phyloP scores from a whole-genome alignment of 2,888 invertebrate species.

The Erpobdella octoculata region DNA sequence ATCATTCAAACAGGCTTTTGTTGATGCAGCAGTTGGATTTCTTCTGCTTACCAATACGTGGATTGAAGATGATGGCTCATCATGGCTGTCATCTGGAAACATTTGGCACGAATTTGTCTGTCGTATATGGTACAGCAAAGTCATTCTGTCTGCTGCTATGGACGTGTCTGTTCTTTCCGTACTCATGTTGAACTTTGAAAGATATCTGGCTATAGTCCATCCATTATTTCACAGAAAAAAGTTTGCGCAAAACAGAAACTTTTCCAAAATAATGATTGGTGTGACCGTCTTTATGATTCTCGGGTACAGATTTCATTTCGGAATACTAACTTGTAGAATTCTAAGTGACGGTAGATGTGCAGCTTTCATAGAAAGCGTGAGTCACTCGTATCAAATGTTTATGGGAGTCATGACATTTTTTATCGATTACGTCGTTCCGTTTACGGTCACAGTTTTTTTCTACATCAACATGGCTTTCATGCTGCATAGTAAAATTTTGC shows the following conservation, averaged over 20 bases:
- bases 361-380: constrained; percentile 30
- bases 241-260: constrained; percentile 27
- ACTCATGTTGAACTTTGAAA: constrained; percentile 32
- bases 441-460: constrained; percentile 24
- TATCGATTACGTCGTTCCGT: constrained; percentile 34
- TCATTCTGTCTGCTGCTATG: constrained; percentile 34
- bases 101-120: constrained; percentile 30
- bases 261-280: constrained; percentile 16
- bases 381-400: not conserved
- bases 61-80: constrained; percentile 14
- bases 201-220: constrained; percentile 34
- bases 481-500: not conserved
- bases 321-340: constrained; percentile 21
- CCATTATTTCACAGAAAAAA: constrained; percentile 34
- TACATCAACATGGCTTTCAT: not conserved
- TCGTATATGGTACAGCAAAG: constrained; percentile 34
- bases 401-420: constrained; percentile 32
- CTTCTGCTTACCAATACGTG: constrained; percentile 28
- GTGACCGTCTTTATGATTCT: constrained; percentile 30
- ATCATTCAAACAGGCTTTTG: not conserved
- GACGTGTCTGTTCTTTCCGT: constrained; percentile 34
- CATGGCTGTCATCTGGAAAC: not conserved
- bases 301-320: constrained; percentile 24
- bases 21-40: constrained; percentile 29
- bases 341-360: constrained; percentile 30